phyloP scores from a whole-genome alignment of 1,140 invertebrate genomes.

The Drosophila punjabiensis region DNA sequence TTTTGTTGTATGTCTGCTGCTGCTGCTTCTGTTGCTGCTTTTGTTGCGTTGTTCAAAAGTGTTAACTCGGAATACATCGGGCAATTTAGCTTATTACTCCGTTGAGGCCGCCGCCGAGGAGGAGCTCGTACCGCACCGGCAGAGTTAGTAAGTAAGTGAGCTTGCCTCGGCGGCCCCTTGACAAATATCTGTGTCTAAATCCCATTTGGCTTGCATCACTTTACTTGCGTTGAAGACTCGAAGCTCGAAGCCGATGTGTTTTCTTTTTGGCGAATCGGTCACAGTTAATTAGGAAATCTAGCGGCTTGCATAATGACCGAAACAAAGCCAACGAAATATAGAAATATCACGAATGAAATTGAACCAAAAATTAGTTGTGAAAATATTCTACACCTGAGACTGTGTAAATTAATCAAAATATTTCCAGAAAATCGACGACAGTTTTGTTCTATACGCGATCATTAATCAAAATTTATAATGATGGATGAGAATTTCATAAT shows the following conservation, averaged over 20 bases:
- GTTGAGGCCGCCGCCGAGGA: background rate
- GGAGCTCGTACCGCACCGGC: conserved; percentile 1
- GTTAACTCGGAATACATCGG: conserved; percentile 28
- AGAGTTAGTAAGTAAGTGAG: background rate
- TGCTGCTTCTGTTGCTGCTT: background rate
- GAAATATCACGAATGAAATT: background rate
- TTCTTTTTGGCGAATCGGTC: conserved; percentile 53
- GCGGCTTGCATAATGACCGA: conserved; percentile 25
- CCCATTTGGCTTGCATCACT: conserved; percentile 45
- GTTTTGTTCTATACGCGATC: background rate
- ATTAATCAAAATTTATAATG: conserved; percentile 30
- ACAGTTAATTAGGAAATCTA: conserved; percentile 58
- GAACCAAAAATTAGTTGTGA: too few species aligned
- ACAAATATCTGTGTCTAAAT: conserved; percentile 53
- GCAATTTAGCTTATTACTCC: conserved; percentile 14
- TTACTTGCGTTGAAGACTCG: conserved; percentile 25
- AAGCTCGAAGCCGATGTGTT: conserved; percentile 10
- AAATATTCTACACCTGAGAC: background rate
- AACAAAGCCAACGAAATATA: background rate
- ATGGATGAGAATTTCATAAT: conserved; percentile 38
- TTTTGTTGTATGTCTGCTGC: background rate
- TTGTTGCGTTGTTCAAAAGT: conserved; percentile 19
- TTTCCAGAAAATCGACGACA: conserved; percentile 12
- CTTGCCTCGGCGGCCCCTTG: conserved; percentile 37
- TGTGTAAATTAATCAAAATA: background rate